These are phyloP conservation scores for Esperia sulphurella DNA, from an alignment of 2,888 invertebrate genomes.

Conservation along the genomic window DNA sequence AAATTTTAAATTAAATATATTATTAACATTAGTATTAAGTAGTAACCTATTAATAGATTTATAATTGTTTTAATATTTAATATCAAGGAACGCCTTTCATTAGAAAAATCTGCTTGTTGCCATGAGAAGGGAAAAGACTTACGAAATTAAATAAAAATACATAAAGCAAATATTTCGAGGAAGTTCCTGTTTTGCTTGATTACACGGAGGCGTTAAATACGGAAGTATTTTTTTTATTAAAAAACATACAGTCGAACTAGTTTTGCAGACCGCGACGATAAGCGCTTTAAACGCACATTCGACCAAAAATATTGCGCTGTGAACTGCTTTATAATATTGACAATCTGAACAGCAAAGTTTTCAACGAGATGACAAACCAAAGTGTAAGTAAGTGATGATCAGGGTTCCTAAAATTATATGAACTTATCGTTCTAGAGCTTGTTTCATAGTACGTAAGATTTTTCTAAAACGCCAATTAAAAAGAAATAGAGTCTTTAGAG, in stretches of 20 bases:
- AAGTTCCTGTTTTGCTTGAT: neutral
- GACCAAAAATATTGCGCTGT: too few species aligned
- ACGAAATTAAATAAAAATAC: neutral
- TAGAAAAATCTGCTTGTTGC: neutral
- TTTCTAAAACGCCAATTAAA: too few species aligned
- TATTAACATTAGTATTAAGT: too few species aligned
- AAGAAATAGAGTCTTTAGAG: too few species aligned
- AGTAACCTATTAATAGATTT: too few species aligned
- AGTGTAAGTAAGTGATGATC: neutral
- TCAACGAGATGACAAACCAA: neutral
- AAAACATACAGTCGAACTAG: neutral
- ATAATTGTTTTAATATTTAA: neutral
- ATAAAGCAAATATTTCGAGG: neutral
- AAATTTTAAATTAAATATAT: too few species aligned
- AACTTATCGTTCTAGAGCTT: too few species aligned
- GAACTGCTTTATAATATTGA: too few species aligned
- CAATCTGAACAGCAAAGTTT: neutral
- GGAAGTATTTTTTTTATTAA: neutral
- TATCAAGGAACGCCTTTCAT: too few species aligned
- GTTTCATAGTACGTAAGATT: too few species aligned
- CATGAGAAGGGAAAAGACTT: neutral
- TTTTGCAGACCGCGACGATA: neutral
- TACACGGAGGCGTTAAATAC: slow-evolving; percentile 1
- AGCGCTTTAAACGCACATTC: too few species aligned
- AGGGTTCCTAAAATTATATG: too few species aligned